Conservation (phyloP, 2,888 invertebrate genomes). For the Bugulina stolonifera region DNA sequence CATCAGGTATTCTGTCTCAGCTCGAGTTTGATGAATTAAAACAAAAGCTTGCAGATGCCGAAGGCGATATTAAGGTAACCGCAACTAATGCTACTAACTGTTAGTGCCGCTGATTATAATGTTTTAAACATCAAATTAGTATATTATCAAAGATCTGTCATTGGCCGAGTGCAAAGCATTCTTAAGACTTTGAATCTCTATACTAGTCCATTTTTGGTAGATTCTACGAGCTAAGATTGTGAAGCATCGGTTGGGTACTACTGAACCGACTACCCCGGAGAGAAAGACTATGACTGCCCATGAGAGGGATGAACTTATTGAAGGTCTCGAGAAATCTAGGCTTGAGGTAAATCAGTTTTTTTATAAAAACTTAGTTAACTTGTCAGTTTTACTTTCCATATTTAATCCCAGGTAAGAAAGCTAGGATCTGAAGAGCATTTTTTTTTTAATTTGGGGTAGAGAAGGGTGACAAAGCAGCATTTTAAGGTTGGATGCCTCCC, state of each 20-base stretch:
- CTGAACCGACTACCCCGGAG: constrained; percentile 50
- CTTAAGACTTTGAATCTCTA: no score
- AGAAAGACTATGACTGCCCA: constrained; percentile 52
- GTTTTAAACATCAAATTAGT: no score
- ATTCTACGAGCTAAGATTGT: constrained; percentile 52
- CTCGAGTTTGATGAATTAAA: constrained; percentile 65
- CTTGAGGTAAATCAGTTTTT: constrained; percentile 57
- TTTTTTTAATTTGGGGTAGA: no score
- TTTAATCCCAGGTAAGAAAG: no score
- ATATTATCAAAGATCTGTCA: no score
- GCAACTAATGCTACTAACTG: neutral
- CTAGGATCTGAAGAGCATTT: no score
- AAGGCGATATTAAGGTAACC: constrained; percentile 54
- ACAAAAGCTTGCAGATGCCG: constrained; percentile 61
- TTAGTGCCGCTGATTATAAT: no score
- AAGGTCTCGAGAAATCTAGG: constrained; percentile 63
- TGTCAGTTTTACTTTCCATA: neutral
- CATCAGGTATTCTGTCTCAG: constrained; percentile 40
- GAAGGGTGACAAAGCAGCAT: no score
- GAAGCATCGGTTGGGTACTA: constrained; percentile 48
- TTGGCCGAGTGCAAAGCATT: no score
- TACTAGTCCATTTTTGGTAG: no score
- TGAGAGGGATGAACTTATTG: constrained; percentile 64
- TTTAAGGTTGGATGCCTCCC: no score
- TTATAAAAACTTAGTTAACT: no score